These are phyloP conservation scores for Phalera bucephala DNA, from an alignment of 2,888 invertebrate species.

Conservation along the genomic window DNA sequence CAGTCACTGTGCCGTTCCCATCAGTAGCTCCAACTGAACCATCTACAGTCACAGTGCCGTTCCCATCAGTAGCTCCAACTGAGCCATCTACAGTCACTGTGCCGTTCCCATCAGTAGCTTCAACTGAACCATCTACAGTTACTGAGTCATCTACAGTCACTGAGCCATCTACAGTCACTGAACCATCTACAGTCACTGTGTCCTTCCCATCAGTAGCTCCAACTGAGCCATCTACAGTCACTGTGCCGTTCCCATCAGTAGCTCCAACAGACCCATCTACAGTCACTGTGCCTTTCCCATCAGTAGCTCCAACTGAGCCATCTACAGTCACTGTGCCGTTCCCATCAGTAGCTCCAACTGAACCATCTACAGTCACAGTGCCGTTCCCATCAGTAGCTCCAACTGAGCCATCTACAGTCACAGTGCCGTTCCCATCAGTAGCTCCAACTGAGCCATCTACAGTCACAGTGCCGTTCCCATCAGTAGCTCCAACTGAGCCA, in stretches of 20 bases:
- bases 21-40: constrained; percentile 5
- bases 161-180: neutral
- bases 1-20: constrained; percentile 6
- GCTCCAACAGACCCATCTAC: neutral
- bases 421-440: neutral
- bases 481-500: neutral
- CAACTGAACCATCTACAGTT: neutral
- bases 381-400: constrained; percentile 6
- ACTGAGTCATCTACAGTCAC: constrained; percentile 3
- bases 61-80: constrained; percentile 1
- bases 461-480: constrained; percentile 1
- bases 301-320: neutral
- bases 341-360: constrained; percentile 3
- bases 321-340: constrained; percentile 8
- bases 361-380: constrained; percentile 5
- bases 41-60: constrained; percentile 1
- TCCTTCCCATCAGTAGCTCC: too few relatives aligned
- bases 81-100: constrained; percentile 1
- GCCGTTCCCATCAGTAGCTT: constrained; percentile 1
- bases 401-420: constrained; percentile 2
- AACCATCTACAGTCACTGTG: constrained; percentile 4
- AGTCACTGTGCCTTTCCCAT: constrained; percentile 7
- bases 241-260: neutral
- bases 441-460: constrained; percentile 3
- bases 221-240: constrained; percentile 3